Conservation (phyloP, 2,113 vertebrate species). For the Centrocercus urophasianus region DNA sequence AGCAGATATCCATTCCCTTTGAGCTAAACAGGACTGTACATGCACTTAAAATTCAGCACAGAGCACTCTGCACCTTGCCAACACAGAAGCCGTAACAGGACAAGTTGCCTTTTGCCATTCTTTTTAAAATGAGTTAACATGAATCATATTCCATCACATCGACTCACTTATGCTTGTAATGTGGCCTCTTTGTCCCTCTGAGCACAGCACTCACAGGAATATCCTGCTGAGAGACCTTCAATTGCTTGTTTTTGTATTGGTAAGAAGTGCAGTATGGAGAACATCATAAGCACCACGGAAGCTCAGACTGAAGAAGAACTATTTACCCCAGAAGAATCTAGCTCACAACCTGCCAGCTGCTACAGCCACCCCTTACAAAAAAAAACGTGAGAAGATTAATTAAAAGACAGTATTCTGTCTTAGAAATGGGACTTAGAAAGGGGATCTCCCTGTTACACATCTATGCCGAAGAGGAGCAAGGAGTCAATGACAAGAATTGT, state of each 20-base stretch:
- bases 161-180: background rate
- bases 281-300: background rate
- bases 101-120: background rate
- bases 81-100: background rate
- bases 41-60: background rate
- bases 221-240: background rate
- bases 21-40: background rate
- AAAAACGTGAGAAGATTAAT: background rate
- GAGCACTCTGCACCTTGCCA: background rate
- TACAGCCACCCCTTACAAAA: background rate
- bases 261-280: slow-evolving; percentile 3
- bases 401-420: background rate
- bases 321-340: background rate
- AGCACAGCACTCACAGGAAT: background rate
- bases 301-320: slow-evolving; percentile 11
- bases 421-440: background rate
- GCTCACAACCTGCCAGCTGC: background rate
- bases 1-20: background rate
- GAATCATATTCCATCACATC: background rate
- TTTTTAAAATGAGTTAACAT: background rate
- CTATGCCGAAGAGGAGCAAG: background rate
- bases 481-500: background rate
- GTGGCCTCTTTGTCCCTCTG: background rate
- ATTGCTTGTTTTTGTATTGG: slow-evolving; percentile 21
- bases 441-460: background rate